Evolutionary conservation across 1,140 invertebrate species (phyloP), one percentile per base, ranked within the genome.

Genomic region (Caenorhabditis brenneri): DNA sequence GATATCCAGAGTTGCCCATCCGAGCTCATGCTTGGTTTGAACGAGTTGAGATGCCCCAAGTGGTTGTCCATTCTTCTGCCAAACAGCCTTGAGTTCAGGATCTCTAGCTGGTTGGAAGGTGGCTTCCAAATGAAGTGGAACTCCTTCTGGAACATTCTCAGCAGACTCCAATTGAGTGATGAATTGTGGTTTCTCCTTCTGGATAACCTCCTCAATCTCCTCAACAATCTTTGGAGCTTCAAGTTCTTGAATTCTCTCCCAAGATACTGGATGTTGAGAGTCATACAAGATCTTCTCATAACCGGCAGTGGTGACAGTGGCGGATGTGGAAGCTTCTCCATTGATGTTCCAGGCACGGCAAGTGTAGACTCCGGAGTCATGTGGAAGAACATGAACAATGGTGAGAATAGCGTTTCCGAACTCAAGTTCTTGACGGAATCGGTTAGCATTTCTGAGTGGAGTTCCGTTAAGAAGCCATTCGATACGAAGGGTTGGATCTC

Each of bases 61-160:
- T 29, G 86, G 86, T 12, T 65, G 78, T 31, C 86, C 86, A 60
- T 87, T 87, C 74, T 85, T 80, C 79, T 74, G 78, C 86, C 86
- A 87, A 92, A 97, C 96, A 79, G 98, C 96, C 91, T 94, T 95
- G 87, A 98, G 93, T 87, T 96, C 95, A 0, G 96, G 93, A 91
- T 98, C 96, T 90, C 97, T 97, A 84, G 97, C 95, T 12, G 97
- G 97, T 89, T 97, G 95, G 53, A 98, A 94, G 60, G 96, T 94
- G 88, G 95, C 97, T 93, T 99, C 97, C 85, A 99, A 93, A 92
- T 98, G 96, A 85, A 95, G 95, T 85, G 95, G 95, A 88, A 96
- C 95, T 69, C 95, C 95, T 93, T 97, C 96, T 90, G 87, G 83
- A 55, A 91, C 84, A 51, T 91, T 89, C 22, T 86, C 83, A 39